A percentile compares a stretch with the other conserved stretches of the same genome.
phyloP scores from a whole-genome alignment of 1,140 invertebrate genomes.

The Drosophila arawakana region DNA sequence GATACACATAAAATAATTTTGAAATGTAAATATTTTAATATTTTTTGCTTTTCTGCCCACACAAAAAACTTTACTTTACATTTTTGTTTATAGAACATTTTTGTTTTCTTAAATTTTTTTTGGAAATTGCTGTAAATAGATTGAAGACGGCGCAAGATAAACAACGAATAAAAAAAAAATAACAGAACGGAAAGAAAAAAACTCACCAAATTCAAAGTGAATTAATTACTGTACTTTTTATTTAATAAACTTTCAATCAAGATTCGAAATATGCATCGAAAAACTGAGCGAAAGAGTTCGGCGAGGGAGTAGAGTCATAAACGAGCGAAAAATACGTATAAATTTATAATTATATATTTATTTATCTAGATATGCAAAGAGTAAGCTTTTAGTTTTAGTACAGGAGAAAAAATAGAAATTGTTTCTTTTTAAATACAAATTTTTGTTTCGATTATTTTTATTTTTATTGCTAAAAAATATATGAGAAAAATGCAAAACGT shows the following conservation, averaged over 20 bases:
- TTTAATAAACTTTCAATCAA: conserved; percentile 70
- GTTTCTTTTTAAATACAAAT: conserved; percentile 51
- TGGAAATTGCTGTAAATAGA: conserved; percentile 67
- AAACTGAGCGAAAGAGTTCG: conserved; percentile 79
- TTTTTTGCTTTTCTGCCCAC: conserved; percentile 43
- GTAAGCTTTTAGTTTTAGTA: conserved; percentile 59
- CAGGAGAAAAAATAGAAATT: conserved; percentile 31
- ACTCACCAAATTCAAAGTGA: conserved; percentile 79
- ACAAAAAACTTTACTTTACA: conserved; percentile 51
- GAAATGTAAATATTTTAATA: conserved; percentile 23
- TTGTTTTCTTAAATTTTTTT: conserved; percentile 39
- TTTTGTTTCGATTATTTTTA: conserved; percentile 36
- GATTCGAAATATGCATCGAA: conserved; percentile 67
- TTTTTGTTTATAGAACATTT: conserved; percentile 54
- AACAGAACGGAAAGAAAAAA: conserved; percentile 56
- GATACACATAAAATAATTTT: conserved; percentile 47
- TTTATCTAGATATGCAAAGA: conserved; percentile 57
- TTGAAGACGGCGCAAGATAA: conserved; percentile 71
- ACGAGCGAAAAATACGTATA: conserved; percentile 71
- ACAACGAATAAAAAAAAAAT: conserved; percentile 19
- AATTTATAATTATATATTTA: conserved; percentile 46
- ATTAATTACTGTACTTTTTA: conserved; percentile 71
- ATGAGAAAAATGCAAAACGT: conserved; percentile 74
- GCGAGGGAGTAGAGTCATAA: conserved; percentile 78
- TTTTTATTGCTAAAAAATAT: conserved; percentile 48